These are phyloP conservation scores for Poecilia gillii DNA, from an alignment of 2,797 vertebrate genomes.

Conservation along the genomic window DNA sequence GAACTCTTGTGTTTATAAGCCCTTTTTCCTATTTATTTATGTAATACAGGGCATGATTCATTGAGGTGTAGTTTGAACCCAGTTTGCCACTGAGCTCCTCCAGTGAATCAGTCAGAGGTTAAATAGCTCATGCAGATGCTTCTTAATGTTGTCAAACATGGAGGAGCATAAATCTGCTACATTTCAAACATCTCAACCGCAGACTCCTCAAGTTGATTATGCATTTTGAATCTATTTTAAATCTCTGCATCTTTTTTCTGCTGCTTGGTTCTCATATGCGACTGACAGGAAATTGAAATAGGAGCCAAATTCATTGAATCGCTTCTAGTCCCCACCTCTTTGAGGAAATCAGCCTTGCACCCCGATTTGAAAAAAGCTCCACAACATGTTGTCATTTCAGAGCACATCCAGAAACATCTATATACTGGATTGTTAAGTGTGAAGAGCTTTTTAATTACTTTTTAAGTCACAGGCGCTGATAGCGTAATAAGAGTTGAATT, in stretches of 20 bases:
- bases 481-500: conserved; percentile 35
- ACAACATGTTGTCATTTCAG: neutral
- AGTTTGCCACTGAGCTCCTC: conserved; percentile 21
- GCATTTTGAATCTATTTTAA: conserved; percentile 1
- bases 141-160: conserved; percentile 9
- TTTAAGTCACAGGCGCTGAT: conserved; percentile 11
- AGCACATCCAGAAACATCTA: neutral
- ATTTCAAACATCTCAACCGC: neutral
- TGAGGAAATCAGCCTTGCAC: conserved; percentile 6
- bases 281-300: neutral
- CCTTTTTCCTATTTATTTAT: conserved; percentile 23
- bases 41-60: conserved; percentile 14
- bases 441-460: conserved; percentile 25
- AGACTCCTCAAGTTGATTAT: neutral
- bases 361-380: conserved; percentile 16
- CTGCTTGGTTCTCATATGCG: neutral
- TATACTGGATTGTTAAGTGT: conserved; percentile 4
- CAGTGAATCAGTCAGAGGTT: conserved; percentile 34
- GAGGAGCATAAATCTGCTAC: conserved; percentile 10
- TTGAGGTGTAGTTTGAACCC: conserved; percentile 17
- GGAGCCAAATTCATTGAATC: neutral
- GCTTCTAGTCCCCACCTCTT: neutral
- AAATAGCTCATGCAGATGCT: conserved; percentile 32
- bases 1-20: conserved; percentile 11
- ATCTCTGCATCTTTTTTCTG: neutral